Conservation (phyloP, 2,888 invertebrate species). For the Teleiodes luculella region DNA sequence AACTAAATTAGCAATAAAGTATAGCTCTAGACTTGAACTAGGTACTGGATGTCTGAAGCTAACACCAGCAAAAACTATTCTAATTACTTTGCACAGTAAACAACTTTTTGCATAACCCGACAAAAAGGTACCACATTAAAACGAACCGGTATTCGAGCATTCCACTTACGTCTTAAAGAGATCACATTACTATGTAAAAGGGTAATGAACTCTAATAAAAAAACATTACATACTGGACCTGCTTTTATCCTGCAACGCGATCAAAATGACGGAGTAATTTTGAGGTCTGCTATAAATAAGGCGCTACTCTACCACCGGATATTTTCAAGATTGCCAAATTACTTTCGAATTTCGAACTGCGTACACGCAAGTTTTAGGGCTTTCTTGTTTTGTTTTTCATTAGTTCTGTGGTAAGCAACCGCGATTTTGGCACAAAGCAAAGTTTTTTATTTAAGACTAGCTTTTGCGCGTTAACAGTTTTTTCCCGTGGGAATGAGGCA, state of each 20-base stretch:
- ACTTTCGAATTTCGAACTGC: neutral
- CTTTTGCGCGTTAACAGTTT: no score
- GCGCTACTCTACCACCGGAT: neutral
- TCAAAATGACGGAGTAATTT: constrained; percentile 1
- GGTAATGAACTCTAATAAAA: neutral
- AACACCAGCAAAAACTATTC: neutral
- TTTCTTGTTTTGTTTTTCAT: neutral
- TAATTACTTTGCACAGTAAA: neutral
- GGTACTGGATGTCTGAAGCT: no score
- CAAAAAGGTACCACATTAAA: neutral
- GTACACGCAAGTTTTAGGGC: neutral
- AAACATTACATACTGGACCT: neutral
- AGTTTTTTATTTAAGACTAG: no score
- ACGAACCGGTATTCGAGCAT: neutral
- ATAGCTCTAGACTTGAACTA: no score
- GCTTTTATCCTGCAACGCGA: neutral
- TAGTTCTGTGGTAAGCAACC: no score
- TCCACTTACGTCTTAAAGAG: neutral
- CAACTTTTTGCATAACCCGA: neutral
- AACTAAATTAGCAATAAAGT: no score
- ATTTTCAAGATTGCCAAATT: neutral
- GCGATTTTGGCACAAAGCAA: no score
- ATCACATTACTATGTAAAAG: neutral
- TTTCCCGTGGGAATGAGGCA: no score
- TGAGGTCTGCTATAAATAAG: neutral